These are phyloP conservation scores for Falco columbarius DNA, from an alignment of 2,797 vertebrate genomes.

Conservation along the genomic window DNA sequence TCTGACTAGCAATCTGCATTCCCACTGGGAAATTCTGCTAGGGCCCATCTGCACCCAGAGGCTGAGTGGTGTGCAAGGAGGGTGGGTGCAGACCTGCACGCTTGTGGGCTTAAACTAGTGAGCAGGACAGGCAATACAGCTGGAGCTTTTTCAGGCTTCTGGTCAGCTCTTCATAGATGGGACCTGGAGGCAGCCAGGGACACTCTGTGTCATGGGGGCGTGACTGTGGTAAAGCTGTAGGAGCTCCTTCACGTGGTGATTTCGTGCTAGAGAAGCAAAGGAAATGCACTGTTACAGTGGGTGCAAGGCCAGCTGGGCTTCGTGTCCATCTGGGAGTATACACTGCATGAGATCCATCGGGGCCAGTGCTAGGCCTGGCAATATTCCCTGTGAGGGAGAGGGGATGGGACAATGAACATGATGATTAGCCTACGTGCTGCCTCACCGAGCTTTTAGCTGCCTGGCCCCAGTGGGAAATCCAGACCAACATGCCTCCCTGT, in stretches of 20 bases:
- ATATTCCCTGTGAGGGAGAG: not conserved
- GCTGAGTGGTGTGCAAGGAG: not conserved
- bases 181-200: not conserved
- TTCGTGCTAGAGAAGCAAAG: not conserved
- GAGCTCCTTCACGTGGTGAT: not conserved
- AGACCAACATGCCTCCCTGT: not conserved
- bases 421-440: not conserved
- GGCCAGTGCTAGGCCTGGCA: not conserved
- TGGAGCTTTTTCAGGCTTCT: not conserved
- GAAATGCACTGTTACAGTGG: not conserved
- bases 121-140: not conserved
- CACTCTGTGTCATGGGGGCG: not conserved
- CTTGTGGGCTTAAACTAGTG: not conserved
- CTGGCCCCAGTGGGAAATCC: not conserved
- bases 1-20: not conserved
- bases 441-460: not conserved
- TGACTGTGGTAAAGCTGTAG: not conserved
- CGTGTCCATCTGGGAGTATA: not conserved
- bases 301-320: not conserved
- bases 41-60: not conserved
- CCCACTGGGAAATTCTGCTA: not conserved
- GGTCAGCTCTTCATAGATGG: not conserved
- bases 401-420: not conserved
- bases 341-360: not conserved
- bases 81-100: fast-evolving